Evolutionary conservation across 2,113 vertebrate genomes (phyloP), one percentile per base, ranked within the genome.

Genomic region (Sigmodon hispidus): DNA sequence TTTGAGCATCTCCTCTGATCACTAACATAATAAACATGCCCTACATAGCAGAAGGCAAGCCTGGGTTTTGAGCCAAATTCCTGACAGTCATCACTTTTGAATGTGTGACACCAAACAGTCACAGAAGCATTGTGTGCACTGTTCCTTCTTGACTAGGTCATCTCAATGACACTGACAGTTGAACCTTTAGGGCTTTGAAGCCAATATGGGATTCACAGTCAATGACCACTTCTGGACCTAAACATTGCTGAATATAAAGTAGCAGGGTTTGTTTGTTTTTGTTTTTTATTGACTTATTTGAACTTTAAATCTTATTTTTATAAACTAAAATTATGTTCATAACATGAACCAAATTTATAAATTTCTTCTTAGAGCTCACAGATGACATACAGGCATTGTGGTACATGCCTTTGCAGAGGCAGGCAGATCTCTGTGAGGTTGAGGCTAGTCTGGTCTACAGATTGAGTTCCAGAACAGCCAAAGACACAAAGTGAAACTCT

Each of bases 281-380:
- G n/a, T 75, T 81, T 91, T 36, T 0, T 89, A 70, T 93, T 57
- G 69, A 65, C 29, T 88, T 70, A 77, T 50, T 67, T 31, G 0
- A 13, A 67, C 83, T 94, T 96, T 94, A 89, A 88, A 87, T 26
- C 45, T 95, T 97, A n/a, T 89, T 57, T 84, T 91, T 26, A 50
- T 67, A 88, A 84, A 96, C 88, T 83, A 94, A 95, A 96, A 76
- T 40, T 43, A 29, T 55, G 84, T 76, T 43, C 1, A 72, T 21
- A 77, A 86, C 11, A 0, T 36, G 72, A 0, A 83, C 72, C 72
- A 88, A 73, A 12, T 43, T 89, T 88, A 87, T 69, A 83, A 94
- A 69, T 86, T 7, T 95, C 96, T 96, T 67, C 45, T 11, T 40
- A 87, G 84, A 69, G 81, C 61, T 57, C 40, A 45, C 40, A 70